A percentile compares a stretch with the other conserved stretches of the same genome.
Conservation (phyloP, 2,113 vertebrate species). For the Muntiacus muntjak region DNA sequence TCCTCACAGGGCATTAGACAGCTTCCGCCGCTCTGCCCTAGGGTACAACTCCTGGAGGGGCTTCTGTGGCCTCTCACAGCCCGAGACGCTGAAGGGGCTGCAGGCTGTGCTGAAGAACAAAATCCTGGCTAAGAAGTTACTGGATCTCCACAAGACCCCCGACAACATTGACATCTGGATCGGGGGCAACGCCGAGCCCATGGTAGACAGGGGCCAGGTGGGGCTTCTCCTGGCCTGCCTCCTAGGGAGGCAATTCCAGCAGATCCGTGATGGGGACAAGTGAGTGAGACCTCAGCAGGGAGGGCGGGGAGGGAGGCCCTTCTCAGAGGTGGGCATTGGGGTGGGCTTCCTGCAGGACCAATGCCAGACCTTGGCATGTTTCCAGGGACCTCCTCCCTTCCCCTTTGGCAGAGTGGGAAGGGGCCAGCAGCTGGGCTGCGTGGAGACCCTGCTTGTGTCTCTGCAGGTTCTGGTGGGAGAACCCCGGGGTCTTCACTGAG, state of each 20-base stretch:
- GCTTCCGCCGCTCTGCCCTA: slow-evolving; percentile 45
- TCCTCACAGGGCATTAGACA: not conserved
- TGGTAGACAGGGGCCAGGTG: slow-evolving; percentile 81
- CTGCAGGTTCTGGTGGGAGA: slow-evolving; percentile 90
- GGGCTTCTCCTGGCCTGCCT: slow-evolving; percentile 88
- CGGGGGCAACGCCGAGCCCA: slow-evolving; percentile 85
- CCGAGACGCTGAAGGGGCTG: slow-evolving; percentile 80
- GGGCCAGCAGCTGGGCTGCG: not conserved
- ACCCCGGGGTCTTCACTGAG: slow-evolving; percentile 83
- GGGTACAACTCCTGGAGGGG: slow-evolving; percentile 89
- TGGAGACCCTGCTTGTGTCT: not conserved
- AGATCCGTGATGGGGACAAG: slow-evolving; percentile 85
- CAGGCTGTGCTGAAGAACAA: slow-evolving; percentile 78
- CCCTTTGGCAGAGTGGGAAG: not conserved
- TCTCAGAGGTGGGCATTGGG: not conserved
- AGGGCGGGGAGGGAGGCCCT: not conserved
- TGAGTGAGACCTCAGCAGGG: slow-evolving; percentile 35
- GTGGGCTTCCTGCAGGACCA: accelerated
- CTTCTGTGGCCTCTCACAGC: slow-evolving; percentile 85
- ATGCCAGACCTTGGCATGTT: not conserved
- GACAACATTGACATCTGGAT: slow-evolving; percentile 91
- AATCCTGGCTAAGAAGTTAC: slow-evolving; percentile 83
- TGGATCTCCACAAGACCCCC: slow-evolving; percentile 83
- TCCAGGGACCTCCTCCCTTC: not conserved
- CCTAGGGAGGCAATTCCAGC: slow-evolving; percentile 86